These are phyloP conservation scores for Columba janthina DNA, from an alignment of 2,113 vertebrate genomes.

Conservation along the genomic window DNA sequence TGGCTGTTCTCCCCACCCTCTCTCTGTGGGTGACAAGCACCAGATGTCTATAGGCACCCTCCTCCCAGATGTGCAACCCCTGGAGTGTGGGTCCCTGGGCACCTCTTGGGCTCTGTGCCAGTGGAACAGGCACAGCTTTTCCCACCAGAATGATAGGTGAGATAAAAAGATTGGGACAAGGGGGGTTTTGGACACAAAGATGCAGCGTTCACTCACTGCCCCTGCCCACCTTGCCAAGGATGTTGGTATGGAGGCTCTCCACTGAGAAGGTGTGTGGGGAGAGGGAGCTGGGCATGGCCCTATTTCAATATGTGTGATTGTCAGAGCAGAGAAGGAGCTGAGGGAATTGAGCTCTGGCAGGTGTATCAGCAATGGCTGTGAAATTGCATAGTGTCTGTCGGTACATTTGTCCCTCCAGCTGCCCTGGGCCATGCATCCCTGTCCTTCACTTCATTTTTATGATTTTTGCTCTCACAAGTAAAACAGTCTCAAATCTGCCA, in stretches of 20 bases:
- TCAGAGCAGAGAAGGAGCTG: neutral
- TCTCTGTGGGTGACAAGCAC: neutral
- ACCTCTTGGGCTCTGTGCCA: neutral
- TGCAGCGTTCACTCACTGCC: accelerated
- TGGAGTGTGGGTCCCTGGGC: neutral
- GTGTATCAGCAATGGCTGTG: neutral
- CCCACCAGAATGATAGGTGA: neutral
- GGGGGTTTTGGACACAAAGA: neutral
- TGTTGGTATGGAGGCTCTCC: neutral
- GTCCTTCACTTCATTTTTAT: neutral
- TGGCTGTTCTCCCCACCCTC: accelerated
- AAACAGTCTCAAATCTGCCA: neutral
- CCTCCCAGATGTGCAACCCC: neutral
- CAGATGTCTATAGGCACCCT: neutral
- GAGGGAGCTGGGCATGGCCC: neutral
- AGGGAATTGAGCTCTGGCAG: neutral
- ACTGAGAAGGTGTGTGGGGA: neutral
- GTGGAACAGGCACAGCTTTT: neutral
- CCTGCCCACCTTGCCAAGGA: neutral
- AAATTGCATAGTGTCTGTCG: accelerated
- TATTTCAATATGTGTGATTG: neutral
- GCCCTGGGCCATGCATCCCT: accelerated
- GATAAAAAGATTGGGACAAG: neutral
- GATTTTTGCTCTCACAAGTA: neutral
- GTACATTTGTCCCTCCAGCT: neutral